Evolutionary conservation across 2,888 invertebrate species (phyloP), one percentile per base, ranked within the genome.

Genomic region (Mycalesis mineus): DNA sequence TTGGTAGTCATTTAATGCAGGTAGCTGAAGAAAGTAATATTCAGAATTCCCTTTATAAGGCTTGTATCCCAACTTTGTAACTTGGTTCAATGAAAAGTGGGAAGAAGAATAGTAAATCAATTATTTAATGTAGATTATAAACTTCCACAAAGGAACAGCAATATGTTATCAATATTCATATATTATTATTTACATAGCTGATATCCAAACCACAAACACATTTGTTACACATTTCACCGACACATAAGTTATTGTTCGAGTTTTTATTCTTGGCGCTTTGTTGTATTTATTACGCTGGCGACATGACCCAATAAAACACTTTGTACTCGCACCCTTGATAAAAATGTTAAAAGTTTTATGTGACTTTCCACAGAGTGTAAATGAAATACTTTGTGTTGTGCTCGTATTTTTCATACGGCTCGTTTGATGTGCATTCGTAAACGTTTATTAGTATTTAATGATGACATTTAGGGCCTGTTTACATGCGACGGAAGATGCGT

Each of bases 241-340:
- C 48, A 45, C 52, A 40, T 7, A 44, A 33, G 39, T 52, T 52
- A 53, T 45, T 47, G 39, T 44, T 41, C 29, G 15, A 57, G 14
- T 40, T 60, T 50, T 60, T 44, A 45, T 53, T 50, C 57, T 50
- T 54, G 39, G 33, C 44, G 49, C 49, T 57, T 44, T 57, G 44
- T 56, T 39, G 28, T 56, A 52, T 49, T 60, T 53, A 53, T 57
- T 44, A 54, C 45, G 17, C 52, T 42, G 41, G 31, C 11, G 52
- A 52, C 48, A 48, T 41, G 51, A 51, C 31, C 33, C 39, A 58
- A 56, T 49, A 53, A 56, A 61, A 53, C 55, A 49, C 52, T 37
- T 55, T 49, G 53, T 44, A 22, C 17, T 49, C 14, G 58, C 49
- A 52, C 31, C 17, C 11, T 31, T 40, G 36, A 39, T 51, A 39